These are phyloP conservation scores for Leptinotarsa haldemani DNA, from an alignment of 2,888 invertebrate species.

Conservation along the genomic window DNA sequence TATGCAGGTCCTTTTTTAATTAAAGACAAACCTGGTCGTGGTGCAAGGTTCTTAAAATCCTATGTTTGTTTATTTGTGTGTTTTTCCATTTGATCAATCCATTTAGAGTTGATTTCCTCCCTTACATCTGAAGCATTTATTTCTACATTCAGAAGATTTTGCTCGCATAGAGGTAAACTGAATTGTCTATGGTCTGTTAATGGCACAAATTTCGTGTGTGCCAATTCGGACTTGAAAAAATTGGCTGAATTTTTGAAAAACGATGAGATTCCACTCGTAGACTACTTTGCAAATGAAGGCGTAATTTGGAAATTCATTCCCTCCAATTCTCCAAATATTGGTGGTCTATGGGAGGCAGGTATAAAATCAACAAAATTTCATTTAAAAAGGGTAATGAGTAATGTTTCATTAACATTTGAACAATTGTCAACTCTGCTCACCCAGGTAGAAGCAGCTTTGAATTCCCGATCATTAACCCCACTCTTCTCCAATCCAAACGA, in stretches of 20 bases:
- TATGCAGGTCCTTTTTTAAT: slow-evolving; percentile 31
- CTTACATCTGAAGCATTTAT: slow-evolving; percentile 15
- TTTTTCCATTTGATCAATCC: slow-evolving; percentile 31
- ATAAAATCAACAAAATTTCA: slow-evolving; percentile 54
- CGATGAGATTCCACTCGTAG: slow-evolving; percentile 3
- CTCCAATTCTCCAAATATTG: slow-evolving; percentile 51
- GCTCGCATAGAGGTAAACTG: slow-evolving; percentile 23
- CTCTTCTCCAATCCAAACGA: slow-evolving; percentile 49
- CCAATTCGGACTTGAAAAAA: neutral
- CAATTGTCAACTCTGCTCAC: slow-evolving; percentile 50
- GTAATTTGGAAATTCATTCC: slow-evolving; percentile 55
- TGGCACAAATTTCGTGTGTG: slow-evolving; percentile 36
- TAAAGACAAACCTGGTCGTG: slow-evolving; percentile 16
- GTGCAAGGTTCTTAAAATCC: slow-evolving; percentile 23
- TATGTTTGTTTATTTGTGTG: slow-evolving; percentile 30
- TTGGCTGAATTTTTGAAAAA: slow-evolving; percentile 19
- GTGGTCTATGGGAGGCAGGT: slow-evolving; percentile 55
- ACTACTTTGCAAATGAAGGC: slow-evolving; percentile 19
- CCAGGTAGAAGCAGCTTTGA: slow-evolving; percentile 54
- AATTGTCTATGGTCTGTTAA: slow-evolving; percentile 31
- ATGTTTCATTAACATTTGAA: slow-evolving; percentile 44
- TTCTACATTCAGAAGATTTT: slow-evolving; percentile 32
- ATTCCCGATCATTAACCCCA: slow-evolving; percentile 53
- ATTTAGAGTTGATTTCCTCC: slow-evolving; percentile 28
- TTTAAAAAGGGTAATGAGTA: slow-evolving; percentile 48